Evolutionary conservation across 2,113 vertebrate species (phyloP).

Genomic region (Cyanoderma ruficeps): DNA sequence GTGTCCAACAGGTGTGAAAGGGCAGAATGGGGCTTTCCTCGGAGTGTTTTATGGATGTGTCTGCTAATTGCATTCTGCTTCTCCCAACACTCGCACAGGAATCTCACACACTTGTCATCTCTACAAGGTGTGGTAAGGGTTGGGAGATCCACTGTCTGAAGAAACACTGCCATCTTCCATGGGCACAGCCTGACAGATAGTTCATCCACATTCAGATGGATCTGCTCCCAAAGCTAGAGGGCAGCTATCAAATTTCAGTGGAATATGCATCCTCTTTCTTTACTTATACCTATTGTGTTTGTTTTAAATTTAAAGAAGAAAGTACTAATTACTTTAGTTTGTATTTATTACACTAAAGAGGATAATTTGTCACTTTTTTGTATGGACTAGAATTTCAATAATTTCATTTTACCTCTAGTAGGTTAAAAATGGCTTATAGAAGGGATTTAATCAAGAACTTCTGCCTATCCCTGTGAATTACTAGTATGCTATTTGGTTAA

Average conservation of each 20-base stretch:
- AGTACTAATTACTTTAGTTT: neutral
- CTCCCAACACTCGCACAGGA: neutral
- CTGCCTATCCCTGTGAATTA: neutral
- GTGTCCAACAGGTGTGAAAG: conserved; percentile 25
- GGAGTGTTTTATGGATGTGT: neutral
- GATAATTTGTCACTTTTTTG: neutral
- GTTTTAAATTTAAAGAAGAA: neutral
- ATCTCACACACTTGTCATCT: neutral
- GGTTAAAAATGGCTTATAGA: neutral
- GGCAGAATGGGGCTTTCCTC: neutral
- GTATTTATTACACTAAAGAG: neutral
- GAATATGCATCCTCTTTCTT: neutral
- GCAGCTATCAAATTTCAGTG: neutral
- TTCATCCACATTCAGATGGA: neutral
- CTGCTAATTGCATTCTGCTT: conserved; percentile 42
- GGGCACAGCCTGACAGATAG: neutral
- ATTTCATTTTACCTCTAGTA: neutral
- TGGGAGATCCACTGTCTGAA: neutral
- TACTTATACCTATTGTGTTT: neutral
- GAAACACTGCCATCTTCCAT: neutral
- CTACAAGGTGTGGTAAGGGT: neutral
- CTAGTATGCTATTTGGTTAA: neutral
- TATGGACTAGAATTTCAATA: neutral
- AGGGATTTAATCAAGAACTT: neutral
- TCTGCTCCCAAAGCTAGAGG: neutral